Percentiles rank a stretch among this genome's conserved stretches.
Evolutionary conservation across 30 jellyfish, hydroid and myxozoan genomes (phyloP).

Genomic region (Haliclystus octoradiatus): DNA sequence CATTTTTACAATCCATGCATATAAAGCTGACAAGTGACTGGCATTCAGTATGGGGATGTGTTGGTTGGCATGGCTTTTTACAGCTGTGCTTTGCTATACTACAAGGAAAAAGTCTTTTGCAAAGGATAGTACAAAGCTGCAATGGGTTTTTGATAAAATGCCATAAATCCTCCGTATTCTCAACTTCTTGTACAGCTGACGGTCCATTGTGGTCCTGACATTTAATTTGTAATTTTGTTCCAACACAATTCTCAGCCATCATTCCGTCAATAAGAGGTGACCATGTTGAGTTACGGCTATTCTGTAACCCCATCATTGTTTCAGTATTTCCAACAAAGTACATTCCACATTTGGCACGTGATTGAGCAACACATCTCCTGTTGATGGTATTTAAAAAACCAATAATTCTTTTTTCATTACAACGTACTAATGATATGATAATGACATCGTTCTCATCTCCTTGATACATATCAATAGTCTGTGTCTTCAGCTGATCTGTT

Average conservation of each 20-base stretch:
- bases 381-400: slow-evolving; percentile 33
- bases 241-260: not conserved
- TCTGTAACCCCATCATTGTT: slow-evolving; percentile 4
- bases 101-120: no score
- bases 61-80: no score
- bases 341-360: slow-evolving; percentile 58
- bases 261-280: slow-evolving; percentile 5
- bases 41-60: no score
- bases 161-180: slow-evolving; percentile 23
- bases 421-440: slow-evolving; percentile 44
- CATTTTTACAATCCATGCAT: slow-evolving; percentile 6
- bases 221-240: slow-evolving; percentile 3
- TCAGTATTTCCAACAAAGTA: slow-evolving; percentile 36
- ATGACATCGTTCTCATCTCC: slow-evolving; percentile 68
- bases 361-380: slow-evolving; percentile 62
- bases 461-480: slow-evolving; percentile 57
- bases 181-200: not conserved
- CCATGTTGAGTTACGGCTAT: no score
- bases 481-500: no score
- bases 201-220: slow-evolving; percentile 43
- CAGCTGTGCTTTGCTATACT: no score
- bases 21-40: no score
- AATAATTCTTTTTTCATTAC: slow-evolving; percentile 12
- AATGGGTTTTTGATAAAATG: no score
- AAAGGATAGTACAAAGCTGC: no score